Base-by-base conservation (phyloP, 2,113 vertebrate genomes). In the Echinops telfairi region DNA sequence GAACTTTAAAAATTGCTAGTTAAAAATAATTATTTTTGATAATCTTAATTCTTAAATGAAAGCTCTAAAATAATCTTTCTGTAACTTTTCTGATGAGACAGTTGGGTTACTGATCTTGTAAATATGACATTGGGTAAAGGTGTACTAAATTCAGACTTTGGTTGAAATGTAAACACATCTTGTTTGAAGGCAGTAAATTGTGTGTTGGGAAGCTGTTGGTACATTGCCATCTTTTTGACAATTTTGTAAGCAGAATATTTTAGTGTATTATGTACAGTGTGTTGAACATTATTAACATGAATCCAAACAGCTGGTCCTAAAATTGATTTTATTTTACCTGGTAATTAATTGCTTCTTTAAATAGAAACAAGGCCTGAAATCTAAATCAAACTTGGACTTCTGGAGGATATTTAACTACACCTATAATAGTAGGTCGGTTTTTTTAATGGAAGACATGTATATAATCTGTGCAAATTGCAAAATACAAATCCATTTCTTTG, bases 311-410 rank as follows among this genome's bases (percentile, higher is more conserved):
- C 81, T 91, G 75, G 36, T 86, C 38, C 22, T 96, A 66, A 96
- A 95, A 90, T 88, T 93, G 87, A 57, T 89, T 78, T 80, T 96
- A 76, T 82, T 66, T 79, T 90, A 47, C 58, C 17, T 90, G 79
- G 25, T 68, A 95, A 94, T 93, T 94, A 89, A 91, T 19, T 95
- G 92, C 71, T 25, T 11, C 22, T 86, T 4, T 83, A 88, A 91
- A 80, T 31, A 64, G 83, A 83, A 91, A 88, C 57, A 60, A 43
- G 91, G 38, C 17, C 80, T 60, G 91, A 94, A 93, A 92, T 82
- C 94, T 94, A 93, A n/a, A 88, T 60, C 90, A 94, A 93, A 92
- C 79, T 94, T 94, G 92, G 36, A 89, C 58, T 88, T 86, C 91
- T 57, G 27, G 57, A 20, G 70, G 58, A 29, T 22, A 7, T 79